phyloP scores from a whole-genome alignment of 2,888 invertebrate species.

The Octodonta nipae region DNA sequence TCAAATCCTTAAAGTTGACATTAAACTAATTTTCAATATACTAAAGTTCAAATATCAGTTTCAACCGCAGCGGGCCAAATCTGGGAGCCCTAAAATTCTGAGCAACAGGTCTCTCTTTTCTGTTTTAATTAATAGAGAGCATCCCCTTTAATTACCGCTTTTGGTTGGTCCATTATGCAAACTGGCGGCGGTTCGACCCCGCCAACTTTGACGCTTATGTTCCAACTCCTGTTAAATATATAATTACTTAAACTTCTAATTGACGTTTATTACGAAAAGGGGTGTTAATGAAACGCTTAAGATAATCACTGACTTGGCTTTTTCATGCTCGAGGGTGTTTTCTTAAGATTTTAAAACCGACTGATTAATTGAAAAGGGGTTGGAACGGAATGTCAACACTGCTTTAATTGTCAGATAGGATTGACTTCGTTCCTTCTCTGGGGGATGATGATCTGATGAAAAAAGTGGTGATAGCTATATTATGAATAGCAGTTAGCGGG shows the following conservation, averaged over 20 bases:
- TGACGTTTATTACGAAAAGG: constrained; percentile 36
- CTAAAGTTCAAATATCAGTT: too few species aligned
- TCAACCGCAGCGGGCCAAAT: too few species aligned
- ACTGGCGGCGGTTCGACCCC: constrained; percentile 21
- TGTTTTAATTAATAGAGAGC: constrained; percentile 34
- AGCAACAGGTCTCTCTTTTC: constrained; percentile 31
- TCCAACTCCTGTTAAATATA: constrained; percentile 28
- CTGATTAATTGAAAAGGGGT: constrained; percentile 33
- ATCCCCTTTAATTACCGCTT: constrained; percentile 38
- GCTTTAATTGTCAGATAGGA: constrained; percentile 23
- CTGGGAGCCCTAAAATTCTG: too few species aligned
- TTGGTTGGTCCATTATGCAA: constrained; percentile 37
- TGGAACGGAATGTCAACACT: constrained; percentile 25
- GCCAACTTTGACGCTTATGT: constrained; percentile 14
- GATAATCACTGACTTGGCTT: constrained; percentile 27
- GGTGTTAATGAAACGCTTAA: constrained; percentile 33
- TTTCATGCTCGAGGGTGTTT: constrained; percentile 28
- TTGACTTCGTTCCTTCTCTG: constrained; percentile 13
- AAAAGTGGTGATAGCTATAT: constrained; percentile 15
- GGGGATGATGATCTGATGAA: constrained; percentile 10
- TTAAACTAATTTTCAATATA: too few species aligned
- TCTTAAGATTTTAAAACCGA: constrained; percentile 27
- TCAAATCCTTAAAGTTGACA: too few species aligned
- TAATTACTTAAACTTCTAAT: constrained; percentile 34
- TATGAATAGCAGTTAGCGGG: constrained; percentile 12